These are phyloP conservation scores for Macrosiphum euphorbiae DNA, from an alignment of 2,888 invertebrate genomes.

Conservation along the genomic window DNA sequence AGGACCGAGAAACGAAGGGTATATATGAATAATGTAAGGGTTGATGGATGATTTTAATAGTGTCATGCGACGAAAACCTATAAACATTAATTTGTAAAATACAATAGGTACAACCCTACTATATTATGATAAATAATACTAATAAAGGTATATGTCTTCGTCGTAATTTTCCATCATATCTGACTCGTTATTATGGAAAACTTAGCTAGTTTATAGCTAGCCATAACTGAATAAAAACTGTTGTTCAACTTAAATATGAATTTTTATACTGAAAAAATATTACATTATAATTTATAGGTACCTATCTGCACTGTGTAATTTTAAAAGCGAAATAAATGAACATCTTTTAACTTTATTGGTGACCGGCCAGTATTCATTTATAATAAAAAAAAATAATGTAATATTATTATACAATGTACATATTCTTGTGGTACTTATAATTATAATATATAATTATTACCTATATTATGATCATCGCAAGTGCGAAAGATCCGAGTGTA, in stretches of 20 bases:
- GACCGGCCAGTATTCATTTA: background rate
- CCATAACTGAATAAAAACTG: background rate
- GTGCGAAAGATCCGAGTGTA: background rate
- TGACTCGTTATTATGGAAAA: background rate
- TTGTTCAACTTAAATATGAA: background rate
- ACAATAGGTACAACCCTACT: background rate
- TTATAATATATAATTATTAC: background rate
- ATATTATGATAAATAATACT: background rate
- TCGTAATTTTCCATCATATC: background rate
- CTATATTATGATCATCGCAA: background rate
- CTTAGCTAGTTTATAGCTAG: background rate
- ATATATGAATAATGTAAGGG: background rate
- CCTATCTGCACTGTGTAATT: background rate
- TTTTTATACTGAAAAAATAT: background rate
- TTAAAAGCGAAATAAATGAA: background rate
- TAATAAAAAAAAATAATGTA: background rate
- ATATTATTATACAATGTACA: background rate
- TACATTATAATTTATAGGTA: background rate
- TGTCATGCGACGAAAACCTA: background rate
- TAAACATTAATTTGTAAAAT: constrained; percentile 3
- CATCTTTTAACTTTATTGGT: background rate
- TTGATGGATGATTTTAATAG: constrained; percentile 45
- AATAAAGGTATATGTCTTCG: background rate
- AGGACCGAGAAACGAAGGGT: background rate
- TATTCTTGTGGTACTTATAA: background rate